These are phyloP conservation scores for Ivindomyrus marchei DNA, from an alignment of 2,113 vertebrate species.

Conservation along the genomic window DNA sequence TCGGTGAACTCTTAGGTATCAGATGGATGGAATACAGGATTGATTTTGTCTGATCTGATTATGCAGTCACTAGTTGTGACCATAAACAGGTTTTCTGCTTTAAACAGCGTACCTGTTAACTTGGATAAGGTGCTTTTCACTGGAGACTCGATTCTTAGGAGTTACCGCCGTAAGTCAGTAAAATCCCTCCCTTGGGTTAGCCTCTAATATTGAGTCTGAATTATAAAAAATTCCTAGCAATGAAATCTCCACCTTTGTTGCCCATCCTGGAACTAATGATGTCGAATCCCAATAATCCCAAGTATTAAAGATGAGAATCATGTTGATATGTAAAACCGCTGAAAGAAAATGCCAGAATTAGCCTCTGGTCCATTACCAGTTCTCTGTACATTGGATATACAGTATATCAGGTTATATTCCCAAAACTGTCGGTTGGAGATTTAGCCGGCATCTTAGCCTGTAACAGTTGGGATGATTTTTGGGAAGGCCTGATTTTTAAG, in stretches of 20 bases:
- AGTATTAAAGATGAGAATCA: neutral
- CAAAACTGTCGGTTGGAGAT: neutral
- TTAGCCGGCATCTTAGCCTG: neutral
- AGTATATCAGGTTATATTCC: neutral
- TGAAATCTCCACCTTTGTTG: neutral
- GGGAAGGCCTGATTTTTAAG: neutral
- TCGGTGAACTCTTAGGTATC: neutral
- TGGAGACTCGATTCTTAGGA: neutral
- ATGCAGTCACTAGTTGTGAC: neutral
- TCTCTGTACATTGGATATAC: neutral
- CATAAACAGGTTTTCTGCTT: neutral
- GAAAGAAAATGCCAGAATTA: neutral
- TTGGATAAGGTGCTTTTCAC: neutral
- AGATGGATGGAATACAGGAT: neutral
- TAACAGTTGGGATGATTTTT: neutral
- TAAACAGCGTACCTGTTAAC: neutral
- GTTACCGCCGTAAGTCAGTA: neutral
- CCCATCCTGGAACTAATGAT: neutral
- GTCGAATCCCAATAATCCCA: neutral
- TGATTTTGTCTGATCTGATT: neutral
- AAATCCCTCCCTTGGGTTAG: neutral
- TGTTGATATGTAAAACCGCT: neutral
- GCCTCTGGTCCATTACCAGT: neutral
- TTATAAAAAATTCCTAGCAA: neutral
- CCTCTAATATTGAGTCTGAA: neutral